These are phyloP conservation scores for Coelopa frigida DNA, from an alignment of 1,140 invertebrate species.

Conservation along the genomic window DNA sequence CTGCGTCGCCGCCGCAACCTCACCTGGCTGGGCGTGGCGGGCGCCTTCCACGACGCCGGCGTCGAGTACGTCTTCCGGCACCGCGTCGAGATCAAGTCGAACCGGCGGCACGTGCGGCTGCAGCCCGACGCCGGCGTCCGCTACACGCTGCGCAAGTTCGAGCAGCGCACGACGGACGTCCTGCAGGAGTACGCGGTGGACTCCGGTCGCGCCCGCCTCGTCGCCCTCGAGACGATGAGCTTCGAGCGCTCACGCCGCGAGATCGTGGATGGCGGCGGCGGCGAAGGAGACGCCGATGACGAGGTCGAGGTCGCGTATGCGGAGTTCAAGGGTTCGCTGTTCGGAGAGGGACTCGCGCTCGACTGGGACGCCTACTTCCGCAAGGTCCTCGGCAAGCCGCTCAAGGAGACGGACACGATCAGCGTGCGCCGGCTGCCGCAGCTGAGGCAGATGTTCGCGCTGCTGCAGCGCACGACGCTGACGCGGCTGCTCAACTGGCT, in stretches of 20 bases:
- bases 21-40: constrained; percentile 26
- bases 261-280: constrained; percentile 25
- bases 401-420: constrained; percentile 24
- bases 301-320: constrained; percentile 31
- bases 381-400: constrained; percentile 25
- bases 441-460: constrained; percentile 22
- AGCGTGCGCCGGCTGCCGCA: constrained; percentile 28
- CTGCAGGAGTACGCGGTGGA: constrained; percentile 28
- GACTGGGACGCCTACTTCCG: constrained; percentile 36
- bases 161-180: constrained; percentile 31
- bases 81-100: constrained; percentile 29
- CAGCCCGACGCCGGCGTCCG: constrained; percentile 24
- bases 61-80: constrained; percentile 30
- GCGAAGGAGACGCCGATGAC: constrained; percentile 31
- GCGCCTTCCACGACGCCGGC: constrained; percentile 31
- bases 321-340: constrained; percentile 28
- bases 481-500: constrained; percentile 35
- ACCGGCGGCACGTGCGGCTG: constrained; percentile 25
- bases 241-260: constrained; percentile 33
- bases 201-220: constrained; percentile 27
- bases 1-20: constrained; percentile 11
- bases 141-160: constrained; percentile 29
- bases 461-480: constrained; percentile 33
- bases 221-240: constrained; percentile 31
- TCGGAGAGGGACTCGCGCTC: constrained; percentile 20